Percentiles rank a stretch among this genome's conserved stretches.
These are phyloP conservation scores for Probosciger aterrimus DNA, from an alignment of 2,113 vertebrate species.

Conservation along the genomic window DNA sequence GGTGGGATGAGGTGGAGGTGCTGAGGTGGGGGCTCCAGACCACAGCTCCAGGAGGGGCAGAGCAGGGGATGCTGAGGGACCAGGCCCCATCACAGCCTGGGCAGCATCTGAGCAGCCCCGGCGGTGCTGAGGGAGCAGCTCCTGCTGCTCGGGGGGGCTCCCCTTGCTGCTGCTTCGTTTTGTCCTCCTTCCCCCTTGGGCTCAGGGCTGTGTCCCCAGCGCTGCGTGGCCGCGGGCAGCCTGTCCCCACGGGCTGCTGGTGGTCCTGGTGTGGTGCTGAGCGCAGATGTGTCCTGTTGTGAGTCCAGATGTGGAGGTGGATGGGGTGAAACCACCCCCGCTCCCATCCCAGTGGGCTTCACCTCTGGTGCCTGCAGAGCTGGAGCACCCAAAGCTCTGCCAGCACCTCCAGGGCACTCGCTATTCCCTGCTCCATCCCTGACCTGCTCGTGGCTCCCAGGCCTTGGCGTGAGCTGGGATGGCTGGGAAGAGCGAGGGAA, in stretches of 20 bases:
- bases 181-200: background rate
- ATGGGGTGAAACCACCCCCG: background rate
- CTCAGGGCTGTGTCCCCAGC: background rate
- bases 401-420: fast-evolving
- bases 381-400: background rate
- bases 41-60: background rate
- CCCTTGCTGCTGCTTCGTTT: background rate
- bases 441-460: background rate
- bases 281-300: background rate
- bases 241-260: no score
- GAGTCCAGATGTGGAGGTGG: background rate
- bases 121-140: no score
- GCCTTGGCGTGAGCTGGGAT: background rate
- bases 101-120: background rate
- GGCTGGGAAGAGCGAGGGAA: background rate
- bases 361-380: background rate
- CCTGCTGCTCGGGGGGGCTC: no score
- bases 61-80: no score
- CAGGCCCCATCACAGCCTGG: no score
- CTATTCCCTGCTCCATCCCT: background rate
- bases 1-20: no score
- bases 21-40: background rate
- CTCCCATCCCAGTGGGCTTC: fast-evolving
- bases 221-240: no score
- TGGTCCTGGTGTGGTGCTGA: no score